Evolutionary conservation across 2,797 vertebrate species (phyloP).

Genomic region (Odontamblyopus rebecca): DNA sequence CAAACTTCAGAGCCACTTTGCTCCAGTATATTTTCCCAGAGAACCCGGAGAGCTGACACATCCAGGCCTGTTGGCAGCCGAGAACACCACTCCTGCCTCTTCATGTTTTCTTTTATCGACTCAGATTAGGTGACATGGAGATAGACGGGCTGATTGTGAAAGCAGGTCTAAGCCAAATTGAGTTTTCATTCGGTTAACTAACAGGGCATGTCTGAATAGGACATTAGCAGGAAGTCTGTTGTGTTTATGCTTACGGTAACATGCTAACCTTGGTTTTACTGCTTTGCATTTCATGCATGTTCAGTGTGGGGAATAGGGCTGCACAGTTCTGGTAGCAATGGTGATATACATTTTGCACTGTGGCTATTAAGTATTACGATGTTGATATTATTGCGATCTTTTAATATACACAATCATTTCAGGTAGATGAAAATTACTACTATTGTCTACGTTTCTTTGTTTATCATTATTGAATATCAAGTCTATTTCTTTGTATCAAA

Average conservation of each 20-base stretch:
- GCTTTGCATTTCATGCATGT: too few species aligned
- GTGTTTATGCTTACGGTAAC: conserved; percentile 10
- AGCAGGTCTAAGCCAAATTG: neutral
- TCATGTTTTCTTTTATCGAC: conserved; percentile 14
- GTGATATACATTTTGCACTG: too few species aligned
- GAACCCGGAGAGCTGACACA: neutral
- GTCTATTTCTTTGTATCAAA: too few species aligned
- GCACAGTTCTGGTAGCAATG: too few species aligned
- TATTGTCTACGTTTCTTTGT: too few species aligned
- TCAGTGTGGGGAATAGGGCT: too few species aligned
- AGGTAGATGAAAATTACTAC: too few species aligned
- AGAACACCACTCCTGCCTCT: neutral
- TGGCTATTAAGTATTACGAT: too few species aligned
- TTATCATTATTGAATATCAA: too few species aligned
- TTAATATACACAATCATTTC: too few species aligned
- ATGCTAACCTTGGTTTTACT: too few species aligned
- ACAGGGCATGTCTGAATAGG: conserved; percentile 10
- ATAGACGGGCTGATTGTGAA: conserved; percentile 9
- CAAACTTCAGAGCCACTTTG: neutral
- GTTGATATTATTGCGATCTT: too few species aligned
- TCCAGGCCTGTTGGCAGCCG: conserved; percentile 17
- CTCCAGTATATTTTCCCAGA: conserved; percentile 6
- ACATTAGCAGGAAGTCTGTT: conserved; percentile 10
- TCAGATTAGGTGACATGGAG: neutral
- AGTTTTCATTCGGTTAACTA: neutral